Percentiles rank a stretch among this genome's conserved stretches.
These are phyloP conservation scores for Troides helena DNA, from an alignment of 2,888 invertebrate genomes.

Conservation along the genomic window DNA sequence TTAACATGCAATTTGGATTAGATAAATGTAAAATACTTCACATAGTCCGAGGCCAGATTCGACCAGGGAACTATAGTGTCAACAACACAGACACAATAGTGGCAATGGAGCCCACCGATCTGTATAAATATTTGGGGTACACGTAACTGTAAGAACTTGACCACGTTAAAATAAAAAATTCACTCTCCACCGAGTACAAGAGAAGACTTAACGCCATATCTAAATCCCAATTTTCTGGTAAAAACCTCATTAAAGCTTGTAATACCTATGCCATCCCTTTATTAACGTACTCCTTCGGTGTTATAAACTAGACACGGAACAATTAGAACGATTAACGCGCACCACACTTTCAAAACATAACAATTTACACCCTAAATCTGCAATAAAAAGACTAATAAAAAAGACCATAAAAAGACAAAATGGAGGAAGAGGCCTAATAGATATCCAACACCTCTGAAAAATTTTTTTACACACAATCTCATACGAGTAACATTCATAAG, in stretches of 20 bases:
- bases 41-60: no score
- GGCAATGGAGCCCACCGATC: no score
- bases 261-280: background rate
- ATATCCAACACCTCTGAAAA: no score
- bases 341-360: background rate
- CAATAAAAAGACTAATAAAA: no score
- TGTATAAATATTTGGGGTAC: conserved; percentile 34
- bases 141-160: conserved; percentile 29
- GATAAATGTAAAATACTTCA: no score
- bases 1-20: no score
- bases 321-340: background rate
- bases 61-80: no score
- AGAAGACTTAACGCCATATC: conserved; percentile 4
- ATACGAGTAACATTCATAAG: no score
- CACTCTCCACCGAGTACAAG: conserved; percentile 25
- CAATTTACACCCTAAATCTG: background rate
- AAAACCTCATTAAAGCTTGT: background rate
- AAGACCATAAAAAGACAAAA: no score
- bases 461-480: no score
- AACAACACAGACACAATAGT: no score
- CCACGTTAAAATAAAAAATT: conserved; percentile 25
- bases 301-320: background rate
- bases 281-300: background rate
- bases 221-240: background rate
- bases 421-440: no score